phyloP scores from a whole-genome alignment of 1,140 invertebrate genomes.

The Cydia strobilella region DNA sequence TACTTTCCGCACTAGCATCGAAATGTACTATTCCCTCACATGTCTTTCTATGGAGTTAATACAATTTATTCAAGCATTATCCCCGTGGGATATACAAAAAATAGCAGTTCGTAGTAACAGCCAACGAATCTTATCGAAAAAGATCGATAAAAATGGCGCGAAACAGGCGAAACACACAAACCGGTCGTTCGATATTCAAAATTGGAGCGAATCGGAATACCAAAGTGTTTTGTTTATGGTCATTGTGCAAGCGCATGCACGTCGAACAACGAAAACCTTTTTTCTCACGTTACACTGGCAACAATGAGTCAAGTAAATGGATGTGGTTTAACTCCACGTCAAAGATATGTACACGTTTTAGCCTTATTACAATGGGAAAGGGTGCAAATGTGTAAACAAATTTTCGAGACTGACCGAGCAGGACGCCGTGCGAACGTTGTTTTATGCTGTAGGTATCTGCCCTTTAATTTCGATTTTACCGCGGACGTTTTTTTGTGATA shows the following conservation, averaged over 20 bases:
- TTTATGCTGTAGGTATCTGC: constrained; percentile 8
- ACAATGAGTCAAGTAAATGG: constrained; percentile 4
- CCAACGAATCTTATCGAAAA: neutral
- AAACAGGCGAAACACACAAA: constrained; percentile 3
- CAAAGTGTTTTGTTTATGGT: constrained; percentile 22
- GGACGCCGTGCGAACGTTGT: neutral
- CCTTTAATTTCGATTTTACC: neutral
- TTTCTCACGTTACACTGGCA: constrained; percentile 20
- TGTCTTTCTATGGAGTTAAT: too few relatives aligned
- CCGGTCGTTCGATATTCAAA: constrained; percentile 28
- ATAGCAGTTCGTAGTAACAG: neutral
- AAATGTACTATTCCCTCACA: too few relatives aligned
- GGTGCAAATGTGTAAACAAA: neutral
- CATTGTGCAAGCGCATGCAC: constrained; percentile 16
- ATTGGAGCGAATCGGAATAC: constrained; percentile 31
- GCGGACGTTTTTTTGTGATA: neutral
- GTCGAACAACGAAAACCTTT: constrained; percentile 21
- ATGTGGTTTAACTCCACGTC: neutral
- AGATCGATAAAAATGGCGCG: constrained; percentile 8
- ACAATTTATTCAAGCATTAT: neutral
- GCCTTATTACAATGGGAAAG: neutral
- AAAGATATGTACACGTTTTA: neutral
- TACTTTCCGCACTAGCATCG: too few relatives aligned
- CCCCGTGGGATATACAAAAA: neutral
- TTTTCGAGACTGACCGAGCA: neutral